Conservation (phyloP, 2,888 invertebrate genomes). For the Zygothrica quintamaculata region DNA sequence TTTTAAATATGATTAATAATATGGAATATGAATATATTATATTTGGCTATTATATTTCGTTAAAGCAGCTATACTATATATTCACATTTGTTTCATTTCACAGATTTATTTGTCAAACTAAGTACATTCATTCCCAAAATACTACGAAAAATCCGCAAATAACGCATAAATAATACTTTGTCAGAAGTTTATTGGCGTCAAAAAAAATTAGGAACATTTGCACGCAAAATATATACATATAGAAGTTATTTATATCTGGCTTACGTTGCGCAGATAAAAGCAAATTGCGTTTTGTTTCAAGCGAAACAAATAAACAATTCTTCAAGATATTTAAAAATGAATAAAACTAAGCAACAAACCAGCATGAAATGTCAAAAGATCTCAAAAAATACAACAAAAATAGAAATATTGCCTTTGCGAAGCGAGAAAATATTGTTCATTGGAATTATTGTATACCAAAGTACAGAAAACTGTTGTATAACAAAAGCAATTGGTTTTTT, state of each 20-base stretch:
- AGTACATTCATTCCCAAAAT: not conserved
- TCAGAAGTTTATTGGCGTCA: constrained; percentile 41
- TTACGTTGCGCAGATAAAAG: constrained; percentile 67
- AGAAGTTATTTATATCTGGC: constrained; percentile 61
- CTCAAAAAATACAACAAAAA: too few species aligned
- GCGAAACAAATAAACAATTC: constrained; percentile 51
- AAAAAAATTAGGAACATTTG: constrained; percentile 26
- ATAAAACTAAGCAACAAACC: constrained; percentile 45
- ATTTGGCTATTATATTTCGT: too few species aligned
- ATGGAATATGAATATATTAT: not conserved
- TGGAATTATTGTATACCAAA: constrained; percentile 11
- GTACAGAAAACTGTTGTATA: constrained; percentile 38
- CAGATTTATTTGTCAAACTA: constrained; percentile 1
- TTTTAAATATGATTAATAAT: constrained; percentile 23
- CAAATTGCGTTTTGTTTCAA: constrained; percentile 56
- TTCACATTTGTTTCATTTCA: not conserved
- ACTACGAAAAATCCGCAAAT: constrained; percentile 10
- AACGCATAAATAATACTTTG: constrained; percentile 33
- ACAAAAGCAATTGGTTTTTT: constrained; percentile 14
- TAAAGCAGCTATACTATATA: too few species aligned
- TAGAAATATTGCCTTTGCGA: constrained; percentile 12
- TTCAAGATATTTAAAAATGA: constrained; percentile 51
- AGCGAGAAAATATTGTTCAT: constrained; percentile 7
- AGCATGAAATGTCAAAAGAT: constrained; percentile 4
- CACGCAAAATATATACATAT: constrained; percentile 39